A percentile compares a stretch with the other conserved stretches of the same genome.
phyloP scores from a whole-genome alignment of 2,113 vertebrate species.

The Notarius quadriscutis region DNA sequence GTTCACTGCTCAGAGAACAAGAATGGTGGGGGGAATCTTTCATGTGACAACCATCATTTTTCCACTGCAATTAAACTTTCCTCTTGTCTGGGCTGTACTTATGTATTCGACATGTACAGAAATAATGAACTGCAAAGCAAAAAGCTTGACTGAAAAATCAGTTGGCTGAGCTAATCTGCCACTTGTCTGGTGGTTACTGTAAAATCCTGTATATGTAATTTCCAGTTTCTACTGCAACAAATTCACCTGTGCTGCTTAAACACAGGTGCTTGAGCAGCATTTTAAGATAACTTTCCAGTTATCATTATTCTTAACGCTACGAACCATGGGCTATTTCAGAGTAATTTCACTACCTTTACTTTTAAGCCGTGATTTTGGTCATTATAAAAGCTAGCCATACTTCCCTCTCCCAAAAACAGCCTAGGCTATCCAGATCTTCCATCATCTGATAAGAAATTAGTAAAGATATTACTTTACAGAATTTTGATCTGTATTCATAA shows the following conservation, averaged over 20 bases:
- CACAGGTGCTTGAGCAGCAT: neutral
- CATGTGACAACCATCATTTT: neutral
- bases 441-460: no score
- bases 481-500: no score
- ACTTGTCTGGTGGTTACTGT: neutral
- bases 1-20: neutral
- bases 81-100: neutral
- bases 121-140: neutral
- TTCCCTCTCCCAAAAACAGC: no score
- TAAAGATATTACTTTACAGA: no score
- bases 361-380: no score
- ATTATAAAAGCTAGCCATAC: no score
- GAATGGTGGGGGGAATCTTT: neutral
- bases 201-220: neutral
- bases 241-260: neutral
- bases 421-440: no score
- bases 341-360: no score
- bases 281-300: neutral
- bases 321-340: no score
- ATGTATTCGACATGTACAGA: neutral
- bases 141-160: neutral
- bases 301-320: neutral
- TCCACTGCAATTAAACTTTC: neutral
- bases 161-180: neutral
- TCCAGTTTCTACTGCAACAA: neutral